A percentile compares a stretch with the other conserved stretches of the same genome.
These are phyloP conservation scores for Xestia sexstrigata DNA, from an alignment of 2,888 invertebrate species.

Conservation along the genomic window DNA sequence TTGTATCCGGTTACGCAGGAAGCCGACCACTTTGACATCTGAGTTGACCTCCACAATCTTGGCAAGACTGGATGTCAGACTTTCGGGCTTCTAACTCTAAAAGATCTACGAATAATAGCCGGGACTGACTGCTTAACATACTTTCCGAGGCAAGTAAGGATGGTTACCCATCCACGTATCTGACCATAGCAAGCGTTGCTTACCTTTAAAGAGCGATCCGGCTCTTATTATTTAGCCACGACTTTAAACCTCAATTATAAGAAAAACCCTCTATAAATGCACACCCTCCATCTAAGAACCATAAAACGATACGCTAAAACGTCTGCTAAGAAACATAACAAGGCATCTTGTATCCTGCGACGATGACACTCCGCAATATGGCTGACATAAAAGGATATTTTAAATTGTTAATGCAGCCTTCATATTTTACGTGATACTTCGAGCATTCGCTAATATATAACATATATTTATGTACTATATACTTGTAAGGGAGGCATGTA, in stretches of 20 bases:
- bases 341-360: conserved; percentile 7
- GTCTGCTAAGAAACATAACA: conserved; percentile 25
- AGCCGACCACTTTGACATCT: too few relatives aligned
- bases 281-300: background rate
- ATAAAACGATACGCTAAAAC: conserved; percentile 4
- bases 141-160: too few relatives aligned
- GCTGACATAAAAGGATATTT: conserved; percentile 58
- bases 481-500: conserved; percentile 44
- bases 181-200: background rate
- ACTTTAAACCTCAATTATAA: background rate
- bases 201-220: background rate
- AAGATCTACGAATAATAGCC: background rate
- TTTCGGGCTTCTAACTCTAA: background rate
- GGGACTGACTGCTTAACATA: too few relatives aligned
- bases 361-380: conserved; percentile 35
- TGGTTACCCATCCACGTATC: background rate
- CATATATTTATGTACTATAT: conserved; percentile 32
- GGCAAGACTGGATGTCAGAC: background rate
- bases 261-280: background rate
- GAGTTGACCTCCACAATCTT: background rate
- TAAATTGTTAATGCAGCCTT: conserved; percentile 63
- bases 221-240: background rate
- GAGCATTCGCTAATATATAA: conserved; percentile 58
- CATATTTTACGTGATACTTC: conserved; percentile 60
- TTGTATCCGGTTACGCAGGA: too few relatives aligned